Evolutionary conservation across 2,113 vertebrate genomes (phyloP).

Genomic region (Lampris megalopsis): DNA sequence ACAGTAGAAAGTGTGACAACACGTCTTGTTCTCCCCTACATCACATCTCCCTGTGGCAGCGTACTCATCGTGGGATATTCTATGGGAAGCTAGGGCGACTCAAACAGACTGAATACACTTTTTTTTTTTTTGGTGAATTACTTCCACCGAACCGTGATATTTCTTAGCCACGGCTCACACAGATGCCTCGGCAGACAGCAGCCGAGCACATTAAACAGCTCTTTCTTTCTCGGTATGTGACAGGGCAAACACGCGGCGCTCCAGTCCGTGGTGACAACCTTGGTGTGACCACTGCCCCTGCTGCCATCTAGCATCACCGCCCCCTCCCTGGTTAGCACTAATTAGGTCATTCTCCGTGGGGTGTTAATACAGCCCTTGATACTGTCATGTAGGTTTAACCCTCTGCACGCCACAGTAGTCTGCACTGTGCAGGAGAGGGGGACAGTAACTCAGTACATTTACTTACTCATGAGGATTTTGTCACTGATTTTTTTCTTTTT

Average conservation of each 20-base stretch:
- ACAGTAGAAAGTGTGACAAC: too few relatives aligned
- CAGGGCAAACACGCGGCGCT: background rate
- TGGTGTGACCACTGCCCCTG: slow-evolving; percentile 29
- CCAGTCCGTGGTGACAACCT: slow-evolving; percentile 33
- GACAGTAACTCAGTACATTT: too few relatives aligned
- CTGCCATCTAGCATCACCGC: slow-evolving; percentile 39
- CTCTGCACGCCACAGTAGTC: background rate
- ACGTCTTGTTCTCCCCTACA: background rate
- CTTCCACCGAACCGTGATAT: background rate
- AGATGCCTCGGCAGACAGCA: background rate
- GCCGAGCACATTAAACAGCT: background rate
- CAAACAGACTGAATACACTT: background rate
- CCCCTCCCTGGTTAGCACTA: slow-evolving; percentile 44
- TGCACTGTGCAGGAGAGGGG: background rate
- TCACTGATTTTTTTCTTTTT: too few relatives aligned
- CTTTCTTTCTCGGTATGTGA: background rate
- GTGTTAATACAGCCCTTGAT: slow-evolving; percentile 48
- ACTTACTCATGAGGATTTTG: too few relatives aligned
- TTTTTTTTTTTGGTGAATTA: background rate
- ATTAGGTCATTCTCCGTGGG: slow-evolving; percentile 68
- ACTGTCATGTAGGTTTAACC: slow-evolving; percentile 20
- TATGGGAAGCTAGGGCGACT: background rate
- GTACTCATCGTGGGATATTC: slow-evolving; percentile 2
- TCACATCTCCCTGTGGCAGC: background rate
- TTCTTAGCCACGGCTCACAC: background rate